Conservation (phyloP, 2,113 vertebrate species). For the Platanista minor region DNA sequence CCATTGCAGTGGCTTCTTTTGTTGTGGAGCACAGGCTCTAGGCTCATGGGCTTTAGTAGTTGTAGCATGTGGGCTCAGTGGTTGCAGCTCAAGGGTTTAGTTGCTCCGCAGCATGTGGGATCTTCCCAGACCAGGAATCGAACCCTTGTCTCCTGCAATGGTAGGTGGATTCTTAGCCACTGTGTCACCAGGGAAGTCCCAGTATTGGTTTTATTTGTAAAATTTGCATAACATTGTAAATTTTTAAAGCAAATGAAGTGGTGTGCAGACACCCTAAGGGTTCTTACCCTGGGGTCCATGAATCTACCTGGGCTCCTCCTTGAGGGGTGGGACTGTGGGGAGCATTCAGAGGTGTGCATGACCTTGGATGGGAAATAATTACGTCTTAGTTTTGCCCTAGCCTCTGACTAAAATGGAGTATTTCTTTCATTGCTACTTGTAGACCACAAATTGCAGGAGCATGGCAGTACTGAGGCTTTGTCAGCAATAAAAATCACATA, state of each 20-base stretch:
- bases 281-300: background rate
- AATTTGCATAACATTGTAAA: background rate
- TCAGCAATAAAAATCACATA: background rate
- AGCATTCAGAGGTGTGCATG: background rate
- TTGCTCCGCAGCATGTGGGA: no score
- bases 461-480: no score
- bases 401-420: background rate
- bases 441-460: background rate
- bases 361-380: background rate
- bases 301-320: no score
- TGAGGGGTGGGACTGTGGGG: background rate
- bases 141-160: no score
- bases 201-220: background rate
- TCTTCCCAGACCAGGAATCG: no score
- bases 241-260: background rate
- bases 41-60: no score
- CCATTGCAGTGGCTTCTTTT: no score
- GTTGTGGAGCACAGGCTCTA: no score
- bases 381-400: background rate
- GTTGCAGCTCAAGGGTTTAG: no score
- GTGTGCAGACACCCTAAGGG: rapidly evolving
- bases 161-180: no score
- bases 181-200: no score
- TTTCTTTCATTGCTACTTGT: background rate
- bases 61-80: no score